Base-by-base conservation (phyloP, 1,140 invertebrate genomes). In the Oryctes rhinoceros region DNA sequence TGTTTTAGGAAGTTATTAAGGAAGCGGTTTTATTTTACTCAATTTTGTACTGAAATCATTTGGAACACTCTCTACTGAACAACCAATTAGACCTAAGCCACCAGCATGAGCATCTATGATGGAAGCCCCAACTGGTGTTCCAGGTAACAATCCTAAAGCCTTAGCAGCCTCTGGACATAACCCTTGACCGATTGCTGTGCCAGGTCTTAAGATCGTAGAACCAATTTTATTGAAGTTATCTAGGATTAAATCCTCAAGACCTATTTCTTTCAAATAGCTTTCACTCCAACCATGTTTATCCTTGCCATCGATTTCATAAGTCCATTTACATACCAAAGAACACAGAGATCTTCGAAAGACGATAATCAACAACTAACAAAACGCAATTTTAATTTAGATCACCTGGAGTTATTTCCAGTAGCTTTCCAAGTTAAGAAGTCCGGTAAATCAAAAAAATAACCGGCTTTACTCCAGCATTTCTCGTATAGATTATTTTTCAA, bases 81-180 rank as follows among this genome's bases (percentile, higher is more conserved):
- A 93, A 0, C 94, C 94, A 81, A 96, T 92, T 90, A 96, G 91
- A 81, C 96, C 97, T 78, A 99, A 86, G 9, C 93, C 96, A 53
- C 97, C 97, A 75, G 97, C 96, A 90, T 99, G 97, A 10, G 97
- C 97, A 90, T 99, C 98, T 78, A 99, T 98, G 30, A 99, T 91
- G 0, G 96, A 97, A 11, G 94, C 92, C 20, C 93, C 96, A 11
- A 99, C 96, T 24, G 95, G 91, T 48, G 92, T 96, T 39, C 91
- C 92, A 49, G 90, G 85, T 13, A 87, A 80, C 20, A 99, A 88
- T 18, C 94, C 94, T 74, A 98, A 87, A 81, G 93, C 90, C 74
- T 87, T 71, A 15, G 97, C 96, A 78, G 92, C 91, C 82, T 89
- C 84, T 53, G 85, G 30, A 9, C 90, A 92, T 49, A 98, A 85